These are phyloP conservation scores for Rhegmatorhina hoffmannsi DNA, from an alignment of 2,113 vertebrate genomes.

Conservation along the genomic window DNA sequence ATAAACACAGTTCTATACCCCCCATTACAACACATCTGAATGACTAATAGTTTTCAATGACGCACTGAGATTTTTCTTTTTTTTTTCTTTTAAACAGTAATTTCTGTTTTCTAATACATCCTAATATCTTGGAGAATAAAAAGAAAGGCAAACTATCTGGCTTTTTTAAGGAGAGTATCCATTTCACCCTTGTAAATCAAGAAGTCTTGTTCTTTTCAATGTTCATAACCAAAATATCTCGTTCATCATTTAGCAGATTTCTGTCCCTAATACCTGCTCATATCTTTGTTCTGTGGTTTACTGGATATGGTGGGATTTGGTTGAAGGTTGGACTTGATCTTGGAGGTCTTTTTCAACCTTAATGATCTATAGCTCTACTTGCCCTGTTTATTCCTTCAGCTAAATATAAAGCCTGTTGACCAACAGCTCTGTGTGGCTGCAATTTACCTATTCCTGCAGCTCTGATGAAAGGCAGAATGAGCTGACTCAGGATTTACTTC, in stretches of 20 bases:
- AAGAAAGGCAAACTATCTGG: neutral
- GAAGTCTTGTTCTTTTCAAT: neutral
- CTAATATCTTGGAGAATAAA: neutral
- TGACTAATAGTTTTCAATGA: neutral
- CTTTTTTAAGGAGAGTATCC: neutral
- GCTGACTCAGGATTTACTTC: neutral
- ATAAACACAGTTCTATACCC: neutral
- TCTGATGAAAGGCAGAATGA: neutral
- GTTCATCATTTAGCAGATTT: neutral
- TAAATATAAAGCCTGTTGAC: neutral
- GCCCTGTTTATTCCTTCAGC: neutral
- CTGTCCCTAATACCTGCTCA: neutral
- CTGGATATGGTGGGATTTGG: neutral
- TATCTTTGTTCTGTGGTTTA: neutral
- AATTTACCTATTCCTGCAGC: neutral
- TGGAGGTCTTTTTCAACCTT: neutral
- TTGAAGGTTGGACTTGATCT: neutral
- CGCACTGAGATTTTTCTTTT: rapidly evolving
- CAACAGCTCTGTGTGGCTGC: neutral
- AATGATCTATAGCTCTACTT: neutral
- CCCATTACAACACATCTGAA: neutral
- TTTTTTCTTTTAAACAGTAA: rapidly evolving
- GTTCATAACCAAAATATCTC: neutral
- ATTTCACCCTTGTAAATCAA: neutral
- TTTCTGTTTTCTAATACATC: neutral